phyloP scores from a whole-genome alignment of 2,797 vertebrate genomes.

The Poeciliopsis presidionis region DNA sequence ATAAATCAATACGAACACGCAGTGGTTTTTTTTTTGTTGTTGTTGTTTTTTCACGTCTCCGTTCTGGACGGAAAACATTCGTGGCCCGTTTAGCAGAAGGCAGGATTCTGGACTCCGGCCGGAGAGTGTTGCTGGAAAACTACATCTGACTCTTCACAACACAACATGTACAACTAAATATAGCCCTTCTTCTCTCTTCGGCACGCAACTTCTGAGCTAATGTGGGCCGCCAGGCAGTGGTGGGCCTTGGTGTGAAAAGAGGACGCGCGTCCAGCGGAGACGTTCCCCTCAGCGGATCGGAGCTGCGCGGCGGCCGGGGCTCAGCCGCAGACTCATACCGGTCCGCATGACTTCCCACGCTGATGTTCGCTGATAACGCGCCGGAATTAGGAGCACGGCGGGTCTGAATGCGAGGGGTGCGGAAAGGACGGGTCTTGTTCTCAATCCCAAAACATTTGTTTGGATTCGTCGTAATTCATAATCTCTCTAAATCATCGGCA shows the following conservation, averaged over 20 bases:
- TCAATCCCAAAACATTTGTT: slow-evolving; percentile 31
- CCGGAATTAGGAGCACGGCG: slow-evolving; percentile 57
- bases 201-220: slow-evolving; percentile 47
- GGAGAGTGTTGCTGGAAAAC: slow-evolving; percentile 4
- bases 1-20: not conserved
- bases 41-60: slow-evolving; percentile 1
- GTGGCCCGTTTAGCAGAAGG: not conserved
- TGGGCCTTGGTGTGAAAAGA: slow-evolving; percentile 52
- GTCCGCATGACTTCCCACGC: slow-evolving; percentile 79
- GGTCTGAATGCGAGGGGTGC: slow-evolving; percentile 25
- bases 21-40: not conserved
- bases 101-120: not conserved
- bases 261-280: slow-evolving; percentile 61
- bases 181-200: slow-evolving; percentile 38
- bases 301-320: slow-evolving; percentile 51
- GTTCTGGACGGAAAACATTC: not conserved
- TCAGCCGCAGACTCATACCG: slow-evolving; percentile 71
- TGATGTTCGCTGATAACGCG: slow-evolving; percentile 73
- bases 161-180: slow-evolving; percentile 52
- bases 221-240: slow-evolving; percentile 50
- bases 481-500: not conserved
- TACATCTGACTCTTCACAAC: slow-evolving; percentile 31
- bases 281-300: slow-evolving; percentile 60
- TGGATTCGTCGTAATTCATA: not conserved
- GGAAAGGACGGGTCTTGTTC: slow-evolving; percentile 14